Percentiles rank a stretch among this genome's conserved stretches.
phyloP scores from a whole-genome alignment of 2,113 vertebrate genomes.

The Heliornis fulica region DNA sequence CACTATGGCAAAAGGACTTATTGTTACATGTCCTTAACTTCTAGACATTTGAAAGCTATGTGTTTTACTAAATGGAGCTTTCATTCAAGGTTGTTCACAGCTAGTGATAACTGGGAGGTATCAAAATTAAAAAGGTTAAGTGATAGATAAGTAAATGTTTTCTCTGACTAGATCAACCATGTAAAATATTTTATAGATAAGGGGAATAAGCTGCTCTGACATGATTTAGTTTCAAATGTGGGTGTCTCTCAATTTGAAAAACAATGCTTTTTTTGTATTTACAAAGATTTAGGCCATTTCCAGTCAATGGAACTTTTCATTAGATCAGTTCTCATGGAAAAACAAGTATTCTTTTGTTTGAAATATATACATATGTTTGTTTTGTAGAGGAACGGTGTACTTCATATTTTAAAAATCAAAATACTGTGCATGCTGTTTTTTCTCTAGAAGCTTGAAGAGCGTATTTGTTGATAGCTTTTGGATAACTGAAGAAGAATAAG shows the following conservation, averaged over 20 bases:
- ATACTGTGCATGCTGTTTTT: neutral
- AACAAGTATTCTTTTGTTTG: neutral
- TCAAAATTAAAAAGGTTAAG: neutral
- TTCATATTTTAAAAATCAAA: neutral
- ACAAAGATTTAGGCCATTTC: neutral
- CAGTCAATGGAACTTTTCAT: neutral
- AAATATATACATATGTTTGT: neutral
- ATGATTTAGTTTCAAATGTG: neutral
- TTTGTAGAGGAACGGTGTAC: neutral
- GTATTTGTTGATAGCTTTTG: neutral
- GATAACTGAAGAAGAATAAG: neutral
- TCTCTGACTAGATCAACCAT: neutral
- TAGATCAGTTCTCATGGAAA: neutral
- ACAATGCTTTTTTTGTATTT: neutral
- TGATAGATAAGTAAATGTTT: neutral
- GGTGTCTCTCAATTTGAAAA: neutral
- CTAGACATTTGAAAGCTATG: neutral
- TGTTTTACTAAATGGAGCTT: neutral
- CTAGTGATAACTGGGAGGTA: neutral
- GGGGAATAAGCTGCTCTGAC: neutral
- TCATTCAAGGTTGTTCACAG: neutral
- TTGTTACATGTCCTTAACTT: neutral
- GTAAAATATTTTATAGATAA: neutral
- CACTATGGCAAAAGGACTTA: rapidly evolving
- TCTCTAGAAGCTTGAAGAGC: neutral